Conservation (phyloP, 2,113 vertebrate genomes). For the Sinosuthora webbiana region DNA sequence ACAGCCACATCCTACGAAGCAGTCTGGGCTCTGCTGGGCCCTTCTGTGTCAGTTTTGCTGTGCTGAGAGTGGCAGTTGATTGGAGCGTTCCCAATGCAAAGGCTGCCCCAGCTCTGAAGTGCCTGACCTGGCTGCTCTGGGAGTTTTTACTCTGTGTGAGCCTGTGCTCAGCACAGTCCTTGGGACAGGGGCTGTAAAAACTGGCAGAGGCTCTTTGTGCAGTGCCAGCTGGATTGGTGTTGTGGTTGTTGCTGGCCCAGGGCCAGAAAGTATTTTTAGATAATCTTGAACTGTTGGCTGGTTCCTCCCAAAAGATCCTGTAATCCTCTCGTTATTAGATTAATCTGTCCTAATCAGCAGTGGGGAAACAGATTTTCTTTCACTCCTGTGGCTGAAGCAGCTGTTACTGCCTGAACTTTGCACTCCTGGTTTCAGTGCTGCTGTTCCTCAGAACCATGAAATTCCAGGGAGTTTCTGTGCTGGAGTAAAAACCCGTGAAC, state of each 20-base stretch:
- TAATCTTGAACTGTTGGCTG: slow-evolving; percentile 24
- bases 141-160: accelerated
- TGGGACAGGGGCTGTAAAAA: background rate
- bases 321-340: slow-evolving; percentile 19
- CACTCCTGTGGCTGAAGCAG: background rate
- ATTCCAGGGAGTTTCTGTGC: background rate
- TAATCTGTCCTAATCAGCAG: background rate
- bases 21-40: background rate
- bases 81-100: accelerated
- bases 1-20: accelerated
- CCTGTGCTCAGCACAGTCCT: background rate
- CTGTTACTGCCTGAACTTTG: background rate
- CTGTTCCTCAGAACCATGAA: background rate
- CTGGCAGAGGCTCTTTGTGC: background rate
- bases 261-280: slow-evolving; percentile 26
- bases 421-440: background rate
- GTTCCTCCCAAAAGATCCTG: background rate
- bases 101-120: background rate
- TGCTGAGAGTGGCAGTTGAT: background rate
- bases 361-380: background rate
- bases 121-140: background rate
- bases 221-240: background rate
- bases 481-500: background rate
- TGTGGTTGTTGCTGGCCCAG: background rate
- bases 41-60: background rate